Percentiles rank a stretch among this genome's conserved stretches.
Evolutionary conservation across 2,797 vertebrate genomes (phyloP).

Genomic region (Poecilia picta): DNA sequence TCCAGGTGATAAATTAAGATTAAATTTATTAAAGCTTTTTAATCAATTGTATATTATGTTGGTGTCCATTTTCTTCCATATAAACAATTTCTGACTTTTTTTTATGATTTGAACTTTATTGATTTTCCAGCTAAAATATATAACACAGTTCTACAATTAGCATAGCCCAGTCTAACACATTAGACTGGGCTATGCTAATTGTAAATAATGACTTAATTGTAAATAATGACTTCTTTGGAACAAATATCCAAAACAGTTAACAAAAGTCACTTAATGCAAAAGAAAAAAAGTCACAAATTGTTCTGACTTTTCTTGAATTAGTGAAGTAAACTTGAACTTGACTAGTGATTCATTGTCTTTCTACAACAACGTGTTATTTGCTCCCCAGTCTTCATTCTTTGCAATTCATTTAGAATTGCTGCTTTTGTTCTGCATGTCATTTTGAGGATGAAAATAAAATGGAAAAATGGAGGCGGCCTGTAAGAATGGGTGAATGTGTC

Average conservation of each 20-base stretch:
- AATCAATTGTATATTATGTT: neutral
- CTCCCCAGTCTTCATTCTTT: neutral
- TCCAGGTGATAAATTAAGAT: neutral
- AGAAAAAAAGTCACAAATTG: too few relatives aligned
- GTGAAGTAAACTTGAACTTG: neutral
- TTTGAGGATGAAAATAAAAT: slow-evolving; percentile 25
- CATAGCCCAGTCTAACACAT: too few relatives aligned
- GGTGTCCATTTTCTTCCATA: neutral
- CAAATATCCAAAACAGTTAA: too few relatives aligned
- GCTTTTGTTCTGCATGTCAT: neutral
- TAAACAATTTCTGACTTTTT: neutral
- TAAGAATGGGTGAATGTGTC: slow-evolving; percentile 17
- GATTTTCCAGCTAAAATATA: too few relatives aligned
- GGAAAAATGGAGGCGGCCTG: neutral
- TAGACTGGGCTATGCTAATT: too few relatives aligned
- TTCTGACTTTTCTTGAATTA: neutral
- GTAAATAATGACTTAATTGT: too few relatives aligned
- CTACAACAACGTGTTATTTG: neutral
- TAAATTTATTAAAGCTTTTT: neutral
- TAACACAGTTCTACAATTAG: too few relatives aligned
- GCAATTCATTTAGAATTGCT: neutral
- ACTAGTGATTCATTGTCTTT: neutral
- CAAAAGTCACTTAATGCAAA: too few relatives aligned
- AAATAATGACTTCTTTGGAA: too few relatives aligned
- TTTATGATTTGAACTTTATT: too few relatives aligned